Base-by-base conservation (phyloP, 2,888 invertebrate species). In the Nezara viridula region DNA sequence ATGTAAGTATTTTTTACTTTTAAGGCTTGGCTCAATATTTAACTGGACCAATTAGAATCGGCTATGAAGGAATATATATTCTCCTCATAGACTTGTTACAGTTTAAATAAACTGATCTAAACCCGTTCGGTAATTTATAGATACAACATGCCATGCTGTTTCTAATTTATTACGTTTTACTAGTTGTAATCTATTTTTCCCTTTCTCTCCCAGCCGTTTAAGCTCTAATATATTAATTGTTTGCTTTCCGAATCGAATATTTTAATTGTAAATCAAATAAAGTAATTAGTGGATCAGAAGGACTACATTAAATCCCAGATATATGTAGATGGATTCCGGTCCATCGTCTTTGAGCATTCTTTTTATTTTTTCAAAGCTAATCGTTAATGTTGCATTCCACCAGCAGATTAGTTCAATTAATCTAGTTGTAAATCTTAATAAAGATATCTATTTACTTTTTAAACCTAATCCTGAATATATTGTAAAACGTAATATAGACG, bases 51-150 rank as follows among this genome's bases (percentile, higher is more conserved):
- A 32, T 66, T 32, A 32, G 32, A 16, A 60, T 60, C 1, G n/a
- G n/a, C n/a, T n/a, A n/a, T n/a, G n/a, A n/a, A n/a, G n/a, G n/a
- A 9, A 32, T 14, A 32, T 66, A 32, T 32, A 37, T 66, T 19
- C 32, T 66, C 9, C 6, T 66, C 66, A 66, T 66, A 66, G 66
- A 66, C 66, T 66, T 32, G 66, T 66, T 66, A 66, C 32, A 66
- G 32, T 16, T 19, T 32, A 32, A 66, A 66, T 66, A 66, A 32
- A 66, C 32, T 7, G 66, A 6, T 32, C 66, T 32, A 32, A 66
- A 32, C 66, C 32, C 19, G 16, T 66, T 66, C 0, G 66, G 32
- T 66, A 66, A 66, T 66, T 66, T 66, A n/a, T n/a, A n/a, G n/a
- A 66, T 66, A 66, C 1, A 66, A 66, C 66, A 1, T 66, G 66